Base-by-base conservation (phyloP, 2,888 invertebrate genomes). In the Buathra laborator region DNA sequence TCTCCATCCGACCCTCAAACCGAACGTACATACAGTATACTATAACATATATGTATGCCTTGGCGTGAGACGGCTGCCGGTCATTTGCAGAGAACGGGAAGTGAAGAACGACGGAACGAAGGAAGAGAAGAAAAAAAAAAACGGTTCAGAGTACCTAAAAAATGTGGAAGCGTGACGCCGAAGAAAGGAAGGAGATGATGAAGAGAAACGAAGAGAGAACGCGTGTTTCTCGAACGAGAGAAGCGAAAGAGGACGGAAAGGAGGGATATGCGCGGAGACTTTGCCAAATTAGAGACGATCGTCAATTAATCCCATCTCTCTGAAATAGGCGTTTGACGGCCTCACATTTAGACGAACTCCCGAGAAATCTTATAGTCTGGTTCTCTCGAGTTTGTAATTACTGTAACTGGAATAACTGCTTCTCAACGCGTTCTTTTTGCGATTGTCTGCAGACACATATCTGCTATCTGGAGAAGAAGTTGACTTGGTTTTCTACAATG, bases 1-100 rank as follows among this genome's bases (percentile, higher is more conserved):
- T 46, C 64, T 44, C 53, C 59, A 24, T 37, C 32, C 56, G 19
- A 56, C 72, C 16, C 53, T 71, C 46, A 12, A 12, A 10, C 59
- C 4, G 0, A 19, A 71, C n/a, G 16, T 53, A 53, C 14, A 44
- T 67, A 43, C 19, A 16, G 19, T 66, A 66, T 16, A 66, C 19
- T 14, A 16, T 14, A 67, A 5, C n/a, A n/a, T 66, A 62, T 43
- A 43, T n/a, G 3, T n/a, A 66, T 43, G 6, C 9, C 29, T 29
- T 16, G 32, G 51, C 51, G 51, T 37, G 37, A 29, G 68, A 68
- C 75, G 64, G 43, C 76, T 56, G 72, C 59, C 59, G 48, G 71
- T 77, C 77, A 66, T 70, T 81, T 44, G 44, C 32, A 29, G 64
- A 56, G 66, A 53, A 48, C 71, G 71, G 46, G 70, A 81, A 24